These are phyloP conservation scores for Sepiola atlantica DNA, from an alignment of 2,888 invertebrate species.

Conservation along the genomic window DNA sequence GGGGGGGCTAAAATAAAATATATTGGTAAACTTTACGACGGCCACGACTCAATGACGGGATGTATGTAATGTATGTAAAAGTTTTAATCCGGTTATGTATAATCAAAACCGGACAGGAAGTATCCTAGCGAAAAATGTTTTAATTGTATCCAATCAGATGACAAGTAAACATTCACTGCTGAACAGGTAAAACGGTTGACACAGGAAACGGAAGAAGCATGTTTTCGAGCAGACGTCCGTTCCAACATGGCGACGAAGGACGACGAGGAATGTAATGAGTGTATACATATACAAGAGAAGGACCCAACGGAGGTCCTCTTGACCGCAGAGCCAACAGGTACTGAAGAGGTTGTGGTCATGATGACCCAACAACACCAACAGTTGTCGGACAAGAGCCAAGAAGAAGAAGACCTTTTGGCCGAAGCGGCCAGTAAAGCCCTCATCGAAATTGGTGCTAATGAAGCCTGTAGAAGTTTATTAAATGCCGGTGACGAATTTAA, in stretches of 20 bases:
- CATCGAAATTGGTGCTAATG: slow-evolving; percentile 40
- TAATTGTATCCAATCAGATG: not conserved
- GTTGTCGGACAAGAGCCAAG: not conserved
- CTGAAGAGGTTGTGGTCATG: not conserved
- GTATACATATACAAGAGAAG: not conserved
- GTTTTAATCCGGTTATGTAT: not conserved
- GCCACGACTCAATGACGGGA: too few relatives aligned
- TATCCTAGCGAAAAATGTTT: not conserved
- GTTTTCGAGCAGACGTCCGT: not conserved
- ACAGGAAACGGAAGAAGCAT: not conserved
- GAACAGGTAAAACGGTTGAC: not conserved
- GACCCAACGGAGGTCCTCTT: not conserved
- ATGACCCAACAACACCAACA: not conserved
- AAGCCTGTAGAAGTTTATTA: slow-evolving; percentile 34
- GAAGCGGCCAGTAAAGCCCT: slow-evolving; percentile 35
- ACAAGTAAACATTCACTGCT: not conserved
- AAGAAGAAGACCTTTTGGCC: not conserved
- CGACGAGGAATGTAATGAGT: not conserved
- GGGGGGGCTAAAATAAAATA: too few relatives aligned
- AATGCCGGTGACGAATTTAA: slow-evolving; percentile 41
- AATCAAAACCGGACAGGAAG: not conserved
- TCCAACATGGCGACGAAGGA: slow-evolving; percentile 39
- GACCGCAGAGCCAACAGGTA: not conserved
- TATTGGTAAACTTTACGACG: too few relatives aligned
- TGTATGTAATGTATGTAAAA: too few relatives aligned